Evolutionary conservation across 1,140 invertebrate species (phyloP), one percentile per base, ranked within the genome.

Genomic region (Melipona quadrifasciata): DNA sequence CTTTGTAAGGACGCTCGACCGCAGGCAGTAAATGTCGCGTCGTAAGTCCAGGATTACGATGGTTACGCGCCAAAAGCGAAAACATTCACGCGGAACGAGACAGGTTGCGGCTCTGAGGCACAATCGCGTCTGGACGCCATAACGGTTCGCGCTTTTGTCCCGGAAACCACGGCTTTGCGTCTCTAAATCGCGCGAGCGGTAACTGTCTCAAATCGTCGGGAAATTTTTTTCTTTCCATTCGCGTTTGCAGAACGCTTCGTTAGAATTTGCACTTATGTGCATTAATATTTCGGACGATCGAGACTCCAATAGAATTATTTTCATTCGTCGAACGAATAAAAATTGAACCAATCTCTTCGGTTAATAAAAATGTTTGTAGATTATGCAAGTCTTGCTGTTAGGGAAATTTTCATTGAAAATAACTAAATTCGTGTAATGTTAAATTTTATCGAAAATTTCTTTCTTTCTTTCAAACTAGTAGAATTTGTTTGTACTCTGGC

Each of bases 101-200:
- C 86, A 87, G 51, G 81, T 79, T 57, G 84, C 31, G 58, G 76
- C 51, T 85, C 39, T 82, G 79, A 85, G 82, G 80, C 75, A 79
- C 79, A 89, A 89, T 89, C 80, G 75, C 53, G 79, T 86, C 86
- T 79, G 71, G 64, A 64, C 78, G 61, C 64, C 64, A 70, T 87
- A 87, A 89, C 72, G 68, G 76, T 79, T 76, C 67, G 39, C n/a
- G 84, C 75, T 83, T 87, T 84, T 87, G 70, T 80, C 58, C 68
- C 31, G 65, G 65, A 73, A 78, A 70, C 74, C 78, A 39, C 80
- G 34, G 55, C 80, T 87, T 76, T 79, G 34, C 70, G 51, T 57
- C 21, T 31, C 21, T 14, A 17, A 51, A n/a, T 31, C 34, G 53
- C 58, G 75, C n/a, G 17, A 8, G 14, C 47, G 39, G 55, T 64